Base-by-base conservation (phyloP, 2,113 vertebrate genomes). In the Hystrix brachyura region DNA sequence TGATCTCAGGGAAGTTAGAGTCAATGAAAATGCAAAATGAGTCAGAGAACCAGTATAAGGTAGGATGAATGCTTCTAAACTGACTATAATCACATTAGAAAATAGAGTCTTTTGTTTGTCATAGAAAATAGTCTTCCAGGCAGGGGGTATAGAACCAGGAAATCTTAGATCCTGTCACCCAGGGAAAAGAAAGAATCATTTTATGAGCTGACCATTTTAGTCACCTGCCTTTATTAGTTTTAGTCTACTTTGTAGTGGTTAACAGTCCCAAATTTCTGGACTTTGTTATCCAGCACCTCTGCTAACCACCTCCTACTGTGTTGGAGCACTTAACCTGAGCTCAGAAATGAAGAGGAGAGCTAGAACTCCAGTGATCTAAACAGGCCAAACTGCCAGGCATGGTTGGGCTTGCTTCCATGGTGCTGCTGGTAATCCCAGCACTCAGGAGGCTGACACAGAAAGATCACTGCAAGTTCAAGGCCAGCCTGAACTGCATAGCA, bases 11-110 rank as follows among this genome's bases (percentile, higher is more conserved):
- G 46, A 64, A 80, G 9, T 53, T 80, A 57, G 78, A 79, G 25
- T 94, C 38, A 88, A 14, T 88, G 38, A 78, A 79, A 91, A 91
- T 84, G 46, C 60, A 76, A 76, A 76, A 59, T 87, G 79, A 86
- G 55, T 17, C 57, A 94, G 79, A 87, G 65, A 88, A 55, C 34
- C 34, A 80, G 3, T 72, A 72, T 25, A 94, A 84, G 55, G 21
- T 80, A 53, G 21, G 38, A 38, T 38, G 38, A 95, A 51, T 80
- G 48, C 92, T 88, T 72, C 51, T 89, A 25, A 91, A 23, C 76
- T 94, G 71, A 21, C 88, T 74, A 1, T 89, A 88, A 80, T 86
- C 74, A 89, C 17, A 21, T 72, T 80, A 89, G 67, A 91, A 96
- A 94, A 78, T 91, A 15, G 29, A 85, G 21, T 23, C 64, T 29